Conservation (phyloP, 2,797 vertebrate species). For the Malacoctenus gilli region DNA sequence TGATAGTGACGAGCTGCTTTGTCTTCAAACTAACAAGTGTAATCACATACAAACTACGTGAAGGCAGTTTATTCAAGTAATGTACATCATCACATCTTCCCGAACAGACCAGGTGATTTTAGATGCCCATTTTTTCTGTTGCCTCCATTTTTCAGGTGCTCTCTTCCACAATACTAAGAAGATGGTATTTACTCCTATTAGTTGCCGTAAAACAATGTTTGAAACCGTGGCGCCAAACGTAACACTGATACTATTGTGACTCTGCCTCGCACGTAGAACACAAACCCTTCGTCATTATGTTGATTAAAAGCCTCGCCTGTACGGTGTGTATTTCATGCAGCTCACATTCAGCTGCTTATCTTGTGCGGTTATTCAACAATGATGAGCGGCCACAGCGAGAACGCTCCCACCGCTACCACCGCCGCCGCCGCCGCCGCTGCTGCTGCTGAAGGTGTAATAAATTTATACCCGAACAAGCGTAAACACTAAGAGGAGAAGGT, state of each 20-base stretch:
- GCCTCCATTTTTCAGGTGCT: too few species aligned
- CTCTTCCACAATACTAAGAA: too few species aligned
- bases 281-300: background rate
- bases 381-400: slow-evolving; percentile 20
- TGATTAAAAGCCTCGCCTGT: background rate
- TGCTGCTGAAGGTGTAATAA: slow-evolving; percentile 3
- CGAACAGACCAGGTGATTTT: too few species aligned
- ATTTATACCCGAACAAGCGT: slow-evolving; percentile 14
- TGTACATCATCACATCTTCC: too few species aligned
- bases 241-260: background rate
- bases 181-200: background rate
- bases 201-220: background rate
- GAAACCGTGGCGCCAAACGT: background rate
- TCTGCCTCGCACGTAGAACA: background rate
- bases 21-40: too few species aligned
- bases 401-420: background rate
- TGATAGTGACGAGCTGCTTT: too few species aligned
- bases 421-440: background rate
- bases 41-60: too few species aligned
- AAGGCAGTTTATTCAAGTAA: too few species aligned
- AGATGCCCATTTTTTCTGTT: too few species aligned
- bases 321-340: slow-evolving; percentile 16
- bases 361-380: slow-evolving; percentile 14
- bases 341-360: slow-evolving; percentile 1
- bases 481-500: slow-evolving; percentile 12